A percentile compares a stretch with the other conserved stretches of the same genome.
These are phyloP conservation scores for Microctonus brassicae DNA, from an alignment of 2,888 invertebrate species.

Conservation along the genomic window DNA sequence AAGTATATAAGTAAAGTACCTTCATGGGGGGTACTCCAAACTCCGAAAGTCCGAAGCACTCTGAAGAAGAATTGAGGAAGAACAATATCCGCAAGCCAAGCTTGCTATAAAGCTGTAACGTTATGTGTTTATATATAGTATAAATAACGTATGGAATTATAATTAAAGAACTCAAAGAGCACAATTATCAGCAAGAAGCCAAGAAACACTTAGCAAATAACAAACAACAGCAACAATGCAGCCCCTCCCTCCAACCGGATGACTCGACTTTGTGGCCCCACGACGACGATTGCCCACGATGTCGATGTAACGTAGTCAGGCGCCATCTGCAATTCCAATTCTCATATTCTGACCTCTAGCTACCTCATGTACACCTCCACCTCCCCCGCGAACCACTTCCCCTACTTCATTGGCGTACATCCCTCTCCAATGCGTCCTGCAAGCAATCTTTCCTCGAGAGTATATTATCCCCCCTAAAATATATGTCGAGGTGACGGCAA, in stretches of 20 bases:
- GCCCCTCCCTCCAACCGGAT: slow-evolving; percentile 52
- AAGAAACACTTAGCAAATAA: slow-evolving; percentile 37
- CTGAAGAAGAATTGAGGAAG: too few relatives aligned
- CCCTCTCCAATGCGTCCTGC: slow-evolving; percentile 43
- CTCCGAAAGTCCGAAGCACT: too few relatives aligned
- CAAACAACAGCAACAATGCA: slow-evolving; percentile 40
- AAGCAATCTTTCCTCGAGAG: slow-evolving; percentile 34
- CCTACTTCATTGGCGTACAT: slow-evolving; percentile 43
- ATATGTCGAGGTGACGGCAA: too few relatives aligned
- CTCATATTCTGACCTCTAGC: slow-evolving; percentile 54
- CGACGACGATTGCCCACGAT: slow-evolving; percentile 48
- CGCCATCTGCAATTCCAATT: slow-evolving; percentile 64
- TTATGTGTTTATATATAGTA: not conserved
- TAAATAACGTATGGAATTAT: not conserved
- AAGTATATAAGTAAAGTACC: too few relatives aligned
- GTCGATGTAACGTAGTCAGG: slow-evolving; percentile 55
- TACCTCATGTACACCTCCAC: slow-evolving; percentile 42
- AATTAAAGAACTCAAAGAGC: too few relatives aligned
- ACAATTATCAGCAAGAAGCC: slow-evolving; percentile 35
- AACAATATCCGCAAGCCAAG: too few relatives aligned
- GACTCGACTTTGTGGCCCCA: slow-evolving; percentile 52
- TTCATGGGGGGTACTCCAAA: too few relatives aligned
- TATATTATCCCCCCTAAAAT: slow-evolving; percentile 15
- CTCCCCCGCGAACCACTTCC: slow-evolving; percentile 46
- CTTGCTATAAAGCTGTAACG: too few relatives aligned